Conservation (phyloP, 2,113 vertebrate species). For the Spea multiplicata region DNA sequence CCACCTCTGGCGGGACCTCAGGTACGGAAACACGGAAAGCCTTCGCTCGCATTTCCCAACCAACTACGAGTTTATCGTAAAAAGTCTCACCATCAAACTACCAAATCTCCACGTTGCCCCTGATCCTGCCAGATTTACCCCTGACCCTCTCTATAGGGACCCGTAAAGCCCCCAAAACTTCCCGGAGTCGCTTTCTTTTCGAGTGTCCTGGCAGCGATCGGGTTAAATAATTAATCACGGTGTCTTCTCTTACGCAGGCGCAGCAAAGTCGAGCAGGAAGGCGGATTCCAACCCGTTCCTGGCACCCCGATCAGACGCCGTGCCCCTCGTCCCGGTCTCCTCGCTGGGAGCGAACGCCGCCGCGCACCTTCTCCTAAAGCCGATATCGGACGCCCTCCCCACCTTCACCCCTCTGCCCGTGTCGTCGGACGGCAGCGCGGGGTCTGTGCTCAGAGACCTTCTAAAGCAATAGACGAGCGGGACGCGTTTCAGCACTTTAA, state of each 20-base stretch:
- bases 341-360: slow-evolving; percentile 59
- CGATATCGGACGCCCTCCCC: slow-evolving; percentile 85
- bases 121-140: too few relatives aligned
- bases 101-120: too few relatives aligned
- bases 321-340: slow-evolving; percentile 74
- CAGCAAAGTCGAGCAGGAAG: slow-evolving; percentile 64
- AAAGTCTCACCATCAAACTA: too few relatives aligned
- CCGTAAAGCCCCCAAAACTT: too few relatives aligned
- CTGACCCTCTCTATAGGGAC: too few relatives aligned
- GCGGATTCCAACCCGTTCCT: slow-evolving; percentile 82
- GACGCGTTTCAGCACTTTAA: slow-evolving; percentile 67
- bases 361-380: slow-evolving; percentile 91
- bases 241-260: slow-evolving; percentile 51
- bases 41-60: too few relatives aligned
- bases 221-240: background rate
- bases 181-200: too few relatives aligned
- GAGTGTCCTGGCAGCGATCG: too few relatives aligned
- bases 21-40: too few relatives aligned
- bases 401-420: slow-evolving; percentile 93
- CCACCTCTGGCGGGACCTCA: slow-evolving; percentile 17
- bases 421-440: slow-evolving; percentile 80
- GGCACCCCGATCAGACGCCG: slow-evolving; percentile 89
- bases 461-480: slow-evolving; percentile 76
- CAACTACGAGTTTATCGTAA: too few relatives aligned
- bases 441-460: slow-evolving; percentile 88